Evolutionary conservation across 2,113 vertebrate genomes (phyloP).

Genomic region (Atrichornis clamosus): DNA sequence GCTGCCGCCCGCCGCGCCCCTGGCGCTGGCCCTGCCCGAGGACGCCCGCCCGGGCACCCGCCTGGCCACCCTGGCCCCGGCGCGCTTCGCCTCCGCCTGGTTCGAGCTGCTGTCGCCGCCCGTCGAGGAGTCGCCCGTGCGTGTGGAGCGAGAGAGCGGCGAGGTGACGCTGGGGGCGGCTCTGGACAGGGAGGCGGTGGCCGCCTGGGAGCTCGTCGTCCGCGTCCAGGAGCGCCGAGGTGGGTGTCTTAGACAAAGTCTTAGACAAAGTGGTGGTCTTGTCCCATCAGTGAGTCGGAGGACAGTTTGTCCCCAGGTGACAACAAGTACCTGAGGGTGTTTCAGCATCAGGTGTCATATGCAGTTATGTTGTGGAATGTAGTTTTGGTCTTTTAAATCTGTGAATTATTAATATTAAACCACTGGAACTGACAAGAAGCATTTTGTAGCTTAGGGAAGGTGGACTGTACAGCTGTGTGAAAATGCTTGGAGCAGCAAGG

Average conservation of each 20-base stretch:
- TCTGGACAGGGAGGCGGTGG: constrained; percentile 81
- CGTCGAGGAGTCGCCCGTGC: constrained; percentile 74
- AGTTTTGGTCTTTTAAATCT: background rate
- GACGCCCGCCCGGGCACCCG: constrained; percentile 78
- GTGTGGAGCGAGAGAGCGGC: constrained; percentile 79
- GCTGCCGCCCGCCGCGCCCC: constrained; percentile 61
- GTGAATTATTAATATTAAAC: background rate
- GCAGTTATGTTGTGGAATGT: accelerated
- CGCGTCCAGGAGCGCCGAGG: constrained; percentile 82
- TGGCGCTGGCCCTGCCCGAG: constrained; percentile 80
- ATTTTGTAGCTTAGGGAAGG: accelerated
- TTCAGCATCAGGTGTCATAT: accelerated
- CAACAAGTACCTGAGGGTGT: accelerated
- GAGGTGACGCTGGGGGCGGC: constrained; percentile 76
- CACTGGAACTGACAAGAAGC: too few species aligned
- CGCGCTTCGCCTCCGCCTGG: constrained; percentile 64
- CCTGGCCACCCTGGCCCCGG: constrained; percentile 77
- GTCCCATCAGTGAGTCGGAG: accelerated
- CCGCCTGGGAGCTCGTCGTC: constrained; percentile 77
- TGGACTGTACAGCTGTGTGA: accelerated
- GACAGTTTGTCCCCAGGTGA: accelerated
- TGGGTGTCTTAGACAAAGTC: background rate
- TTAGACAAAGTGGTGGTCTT: accelerated
- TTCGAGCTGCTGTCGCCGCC: constrained; percentile 82
- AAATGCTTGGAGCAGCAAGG: too few species aligned